These are phyloP conservation scores for Dasyurus viverrinus DNA, from an alignment of 2,113 vertebrate species.

Conservation along the genomic window DNA sequence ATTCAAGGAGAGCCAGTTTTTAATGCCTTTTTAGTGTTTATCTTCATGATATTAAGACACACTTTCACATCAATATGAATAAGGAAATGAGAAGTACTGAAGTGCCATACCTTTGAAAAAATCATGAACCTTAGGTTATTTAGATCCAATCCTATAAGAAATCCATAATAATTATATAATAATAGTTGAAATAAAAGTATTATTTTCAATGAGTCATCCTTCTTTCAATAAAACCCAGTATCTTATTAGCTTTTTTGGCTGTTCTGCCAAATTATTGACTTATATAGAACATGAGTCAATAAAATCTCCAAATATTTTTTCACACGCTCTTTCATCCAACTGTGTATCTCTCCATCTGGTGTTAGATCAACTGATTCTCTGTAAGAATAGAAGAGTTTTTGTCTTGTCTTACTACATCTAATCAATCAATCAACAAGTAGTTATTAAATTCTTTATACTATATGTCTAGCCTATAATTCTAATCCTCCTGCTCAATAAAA, in stretches of 20 bases:
- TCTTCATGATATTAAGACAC: conserved; percentile 46
- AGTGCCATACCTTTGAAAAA: conserved; percentile 8
- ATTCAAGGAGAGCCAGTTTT: conserved; percentile 67
- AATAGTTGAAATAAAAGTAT: conserved; percentile 39
- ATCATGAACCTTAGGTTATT: conserved; percentile 35
- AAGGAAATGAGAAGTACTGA: conserved; percentile 47
- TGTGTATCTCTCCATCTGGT: not conserved
- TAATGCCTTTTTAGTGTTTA: conserved; percentile 65
- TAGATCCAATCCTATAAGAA: conserved; percentile 35
- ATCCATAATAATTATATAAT: conserved; percentile 56
- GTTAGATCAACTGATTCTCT: not conserved
- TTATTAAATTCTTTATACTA: not conserved
- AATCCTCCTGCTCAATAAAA: not conserved
- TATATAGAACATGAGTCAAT: not conserved
- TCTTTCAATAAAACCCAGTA: not conserved
- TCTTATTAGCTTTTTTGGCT: not conserved
- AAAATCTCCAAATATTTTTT: not conserved
- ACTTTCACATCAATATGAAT: conserved; percentile 66
- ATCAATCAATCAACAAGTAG: not conserved
- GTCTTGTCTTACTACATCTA: not conserved
- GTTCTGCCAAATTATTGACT: not conserved
- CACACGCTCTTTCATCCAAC: not conserved
- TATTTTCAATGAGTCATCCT: not conserved
- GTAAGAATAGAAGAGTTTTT: not conserved
- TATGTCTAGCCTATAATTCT: not conserved